phyloP scores from a whole-genome alignment of 2,888 invertebrate species.

The Pterostichus niger region DNA sequence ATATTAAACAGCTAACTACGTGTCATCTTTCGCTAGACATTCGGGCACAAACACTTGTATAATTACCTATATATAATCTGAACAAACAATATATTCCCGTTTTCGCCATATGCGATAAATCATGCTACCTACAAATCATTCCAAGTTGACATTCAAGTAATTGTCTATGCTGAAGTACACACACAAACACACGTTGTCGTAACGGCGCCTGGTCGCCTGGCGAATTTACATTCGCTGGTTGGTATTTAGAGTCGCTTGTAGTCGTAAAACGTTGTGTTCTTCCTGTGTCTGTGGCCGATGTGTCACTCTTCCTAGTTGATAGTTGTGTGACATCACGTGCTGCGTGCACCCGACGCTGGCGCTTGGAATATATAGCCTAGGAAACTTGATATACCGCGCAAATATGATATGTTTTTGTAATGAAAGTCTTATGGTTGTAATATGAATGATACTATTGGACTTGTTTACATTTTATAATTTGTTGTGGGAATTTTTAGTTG shows the following conservation, averaged over 20 bases:
- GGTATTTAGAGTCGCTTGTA: conserved; percentile 1
- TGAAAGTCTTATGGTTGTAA: too few relatives aligned
- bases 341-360: not conserved
- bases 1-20: too few relatives aligned
- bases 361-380: too few relatives aligned
- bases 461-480: too few relatives aligned
- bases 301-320: not conserved
- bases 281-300: not conserved
- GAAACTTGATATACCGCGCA: too few relatives aligned
- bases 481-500: too few relatives aligned
- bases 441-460: too few relatives aligned
- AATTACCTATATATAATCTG: not conserved
- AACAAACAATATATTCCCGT: too few relatives aligned
- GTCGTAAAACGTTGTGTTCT: conserved; percentile 10
- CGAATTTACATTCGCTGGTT: conserved; percentile 1
- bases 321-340: not conserved
- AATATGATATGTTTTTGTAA: not conserved
- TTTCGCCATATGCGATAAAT: not conserved
- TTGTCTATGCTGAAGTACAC: not conserved
- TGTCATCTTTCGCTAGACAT: too few relatives aligned
- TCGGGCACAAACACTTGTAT: too few relatives aligned
- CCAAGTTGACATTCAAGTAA: not conserved
- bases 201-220: not conserved
- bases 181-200: not conserved
- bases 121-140: not conserved